phyloP scores from a whole-genome alignment of 2,797 vertebrate species.

The Trematomus bernacchii region DNA sequence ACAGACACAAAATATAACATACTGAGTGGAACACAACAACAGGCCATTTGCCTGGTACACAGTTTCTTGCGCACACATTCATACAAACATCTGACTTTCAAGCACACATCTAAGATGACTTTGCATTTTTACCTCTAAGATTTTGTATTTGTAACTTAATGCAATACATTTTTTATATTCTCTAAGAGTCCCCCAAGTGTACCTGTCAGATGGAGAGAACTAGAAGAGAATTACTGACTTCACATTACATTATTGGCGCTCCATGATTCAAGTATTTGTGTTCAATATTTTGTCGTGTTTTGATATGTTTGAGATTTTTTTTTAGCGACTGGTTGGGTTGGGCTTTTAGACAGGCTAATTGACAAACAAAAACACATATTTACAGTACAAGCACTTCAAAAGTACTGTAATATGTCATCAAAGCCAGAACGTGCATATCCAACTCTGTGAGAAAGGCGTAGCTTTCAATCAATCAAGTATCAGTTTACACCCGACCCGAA shows the following conservation, averaged over 20 bases:
- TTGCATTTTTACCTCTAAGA: constrained; percentile 60
- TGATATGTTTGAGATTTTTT: constrained; percentile 85
- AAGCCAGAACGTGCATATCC: constrained; percentile 89
- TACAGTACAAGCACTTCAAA: constrained; percentile 73
- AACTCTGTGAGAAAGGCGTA: constrained; percentile 77
- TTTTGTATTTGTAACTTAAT: constrained; percentile 74
- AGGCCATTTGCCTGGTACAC: constrained; percentile 69
- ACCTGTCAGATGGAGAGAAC: constrained; percentile 75
- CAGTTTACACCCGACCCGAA: constrained; percentile 71
- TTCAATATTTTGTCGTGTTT: constrained; percentile 89
- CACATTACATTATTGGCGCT: constrained; percentile 96
- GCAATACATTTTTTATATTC: constrained; percentile 73
- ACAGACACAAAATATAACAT: constrained; percentile 75
- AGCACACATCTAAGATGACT: constrained; percentile 72
- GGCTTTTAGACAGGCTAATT: constrained; percentile 68
- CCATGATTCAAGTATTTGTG: constrained; percentile 97
- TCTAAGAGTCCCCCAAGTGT: constrained; percentile 87
- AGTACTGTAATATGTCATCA: constrained; percentile 69
- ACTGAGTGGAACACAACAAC: constrained; percentile 85
- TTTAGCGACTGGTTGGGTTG: constrained; percentile 77
- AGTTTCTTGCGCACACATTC: constrained; percentile 76
- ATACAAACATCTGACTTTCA: constrained; percentile 76
- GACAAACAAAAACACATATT: constrained; percentile 67
- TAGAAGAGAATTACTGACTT: constrained; percentile 83
- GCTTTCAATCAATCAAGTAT: constrained; percentile 78